These are phyloP conservation scores for Brachyrhaphis roseni DNA, from an alignment of 2,797 vertebrate genomes.

Conservation along the genomic window DNA sequence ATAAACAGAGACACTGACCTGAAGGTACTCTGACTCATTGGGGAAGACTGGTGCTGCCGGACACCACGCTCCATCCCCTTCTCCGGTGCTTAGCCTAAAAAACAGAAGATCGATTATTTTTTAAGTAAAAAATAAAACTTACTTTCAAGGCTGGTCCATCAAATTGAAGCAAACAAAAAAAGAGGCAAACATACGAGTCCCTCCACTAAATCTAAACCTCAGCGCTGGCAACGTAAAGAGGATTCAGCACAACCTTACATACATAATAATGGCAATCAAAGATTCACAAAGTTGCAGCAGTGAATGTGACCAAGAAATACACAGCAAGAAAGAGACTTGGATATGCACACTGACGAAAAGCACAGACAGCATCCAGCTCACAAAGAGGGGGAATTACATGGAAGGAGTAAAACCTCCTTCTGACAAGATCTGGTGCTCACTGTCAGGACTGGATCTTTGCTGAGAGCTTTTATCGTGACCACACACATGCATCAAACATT, in stretches of 20 bases:
- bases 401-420: conserved; percentile 33
- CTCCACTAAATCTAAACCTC: conserved; percentile 13
- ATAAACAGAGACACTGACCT: conserved; percentile 72
- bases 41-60: conserved; percentile 88
- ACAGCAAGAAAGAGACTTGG: conserved; percentile 2
- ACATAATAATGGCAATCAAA: conserved; percentile 30
- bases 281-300: conserved; percentile 31
- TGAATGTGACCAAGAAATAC: conserved; percentile 23
- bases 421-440: conserved; percentile 29
- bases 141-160: conserved; percentile 20
- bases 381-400: background rate
- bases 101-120: conserved; percentile 9
- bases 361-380: background rate
- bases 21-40: conserved; percentile 87
- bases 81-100: conserved; percentile 87
- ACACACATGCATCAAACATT: conserved; percentile 54
- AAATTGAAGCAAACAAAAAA: conserved; percentile 1
- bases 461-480: conserved; percentile 35
- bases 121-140: background rate
- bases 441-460: conserved; percentile 17
- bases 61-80: conserved; percentile 95
- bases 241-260: conserved; percentile 37
- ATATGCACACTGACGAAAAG: background rate
- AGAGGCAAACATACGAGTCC: conserved; percentile 24
- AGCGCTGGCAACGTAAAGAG: conserved; percentile 16